Evolutionary conservation across 2,888 invertebrate genomes (phyloP).

Genomic region (Achlya flavicornis): DNA sequence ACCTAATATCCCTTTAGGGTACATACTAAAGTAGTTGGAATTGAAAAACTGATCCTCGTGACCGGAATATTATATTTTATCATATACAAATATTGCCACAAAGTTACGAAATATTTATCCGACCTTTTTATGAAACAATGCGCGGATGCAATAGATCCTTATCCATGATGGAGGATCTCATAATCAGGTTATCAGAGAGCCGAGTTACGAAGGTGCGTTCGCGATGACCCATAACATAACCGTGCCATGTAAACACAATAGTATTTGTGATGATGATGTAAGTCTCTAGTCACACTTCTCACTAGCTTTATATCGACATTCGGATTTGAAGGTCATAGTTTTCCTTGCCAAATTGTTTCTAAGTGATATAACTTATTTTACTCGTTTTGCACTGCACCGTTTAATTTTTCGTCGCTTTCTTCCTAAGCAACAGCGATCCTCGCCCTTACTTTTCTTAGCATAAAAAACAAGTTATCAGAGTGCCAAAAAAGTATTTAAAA

Average conservation of each 20-base stretch:
- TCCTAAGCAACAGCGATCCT: too few species aligned
- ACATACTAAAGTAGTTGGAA: background rate
- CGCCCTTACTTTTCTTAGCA: too few species aligned
- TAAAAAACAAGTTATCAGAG: too few species aligned
- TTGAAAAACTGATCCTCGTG: background rate
- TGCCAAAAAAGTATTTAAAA: too few species aligned
- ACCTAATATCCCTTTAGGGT: too few species aligned
- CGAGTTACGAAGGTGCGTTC: conserved; percentile 31
- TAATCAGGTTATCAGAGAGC: conserved; percentile 24
- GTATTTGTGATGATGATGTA: conserved; percentile 69
- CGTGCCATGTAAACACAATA: conserved; percentile 36
- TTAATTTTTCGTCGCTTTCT: too few species aligned
- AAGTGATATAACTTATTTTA: background rate
- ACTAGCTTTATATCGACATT: conserved; percentile 44
- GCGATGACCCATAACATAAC: conserved; percentile 45
- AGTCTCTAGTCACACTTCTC: conserved; percentile 38
- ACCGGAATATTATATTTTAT: background rate
- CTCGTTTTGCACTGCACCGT: background rate
- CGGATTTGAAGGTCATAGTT: conserved; percentile 41
- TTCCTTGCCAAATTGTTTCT: conserved; percentile 17
- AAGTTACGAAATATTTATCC: conserved; percentile 6
- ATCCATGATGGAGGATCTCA: conserved; percentile 16
- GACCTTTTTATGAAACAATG: conserved; percentile 15
- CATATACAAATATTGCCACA: background rate
- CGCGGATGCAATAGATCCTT: conserved; percentile 19